Base-by-base conservation (phyloP, 2,113 vertebrate species). In the Oreotrochilus melanogaster region DNA sequence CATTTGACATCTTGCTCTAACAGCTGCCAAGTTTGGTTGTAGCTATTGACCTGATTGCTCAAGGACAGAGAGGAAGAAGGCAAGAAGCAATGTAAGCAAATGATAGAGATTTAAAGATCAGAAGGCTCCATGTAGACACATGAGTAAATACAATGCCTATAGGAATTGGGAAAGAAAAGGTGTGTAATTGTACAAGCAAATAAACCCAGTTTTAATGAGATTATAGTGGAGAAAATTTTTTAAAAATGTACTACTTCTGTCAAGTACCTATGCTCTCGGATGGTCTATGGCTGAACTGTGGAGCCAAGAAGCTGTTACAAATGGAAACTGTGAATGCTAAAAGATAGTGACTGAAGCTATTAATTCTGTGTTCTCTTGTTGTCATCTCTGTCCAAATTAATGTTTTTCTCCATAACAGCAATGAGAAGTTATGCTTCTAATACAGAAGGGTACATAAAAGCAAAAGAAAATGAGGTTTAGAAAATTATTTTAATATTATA, bases 1-100 rank as follows among this genome's bases (percentile, higher is more conserved):
- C 79, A 89, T 96, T 97, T 97, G 93, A 97, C 89, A 97, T 84
- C 86, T 95, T 94, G 85, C 72, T 95, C 61, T 61, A 96, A 58
- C 75, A 94, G 91, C 95, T 96, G 95, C 94, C 98, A 97, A 96
- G 80, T 92, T 93, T 97, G 86, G 94, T 82, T 78, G 39, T 50
- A 93, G 85, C 78, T 95, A 88, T 73, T 96, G 96, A 93, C 95
- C 86, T 95, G 86, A 97, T 91, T 93, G 75, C 51, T 96, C 94
- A 97, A 97, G 95, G 95, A 96, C 94, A 97, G 75, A 84, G 67
- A 90, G 6, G 18, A 91, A 72, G 37, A 91, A 89, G 62, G 85
- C 74, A 80, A 96, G 80, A 37, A 54, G 14, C 18, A 66, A 23
- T 65, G 45, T 57, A 86, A 70, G 57, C 75, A 74, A 94, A 67